phyloP scores from a whole-genome alignment of 2,888 invertebrate species.

The Pammene aurita region DNA sequence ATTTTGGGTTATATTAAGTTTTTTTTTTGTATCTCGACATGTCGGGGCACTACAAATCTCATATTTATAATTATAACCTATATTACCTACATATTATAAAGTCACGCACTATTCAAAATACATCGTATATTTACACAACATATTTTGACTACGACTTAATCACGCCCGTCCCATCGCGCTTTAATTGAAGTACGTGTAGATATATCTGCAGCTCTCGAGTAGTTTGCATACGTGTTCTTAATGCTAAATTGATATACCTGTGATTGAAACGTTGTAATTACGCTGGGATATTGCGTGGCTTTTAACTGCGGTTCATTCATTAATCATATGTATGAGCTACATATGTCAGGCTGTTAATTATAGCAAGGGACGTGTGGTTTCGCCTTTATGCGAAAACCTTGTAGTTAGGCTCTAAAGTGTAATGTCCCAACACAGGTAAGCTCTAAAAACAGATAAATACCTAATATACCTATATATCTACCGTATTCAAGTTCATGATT shows the following conservation, averaged over 20 bases:
- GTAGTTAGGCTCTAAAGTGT: background rate
- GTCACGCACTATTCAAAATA: no score
- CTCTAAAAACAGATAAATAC: background rate
- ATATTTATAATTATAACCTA: no score
- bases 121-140: background rate
- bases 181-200: constrained; percentile 22
- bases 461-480: no score
- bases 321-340: constrained; percentile 17
- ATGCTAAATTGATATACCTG: constrained; percentile 37
- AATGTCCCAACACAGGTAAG: background rate
- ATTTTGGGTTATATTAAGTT: no score
- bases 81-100: no score
- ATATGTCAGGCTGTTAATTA: constrained; percentile 2
- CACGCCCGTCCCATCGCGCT: constrained; percentile 9
- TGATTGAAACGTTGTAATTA: constrained; percentile 39
- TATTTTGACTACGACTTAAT: constrained; percentile 7
- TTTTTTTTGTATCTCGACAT: no score
- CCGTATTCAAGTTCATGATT: no score
- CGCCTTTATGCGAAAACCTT: no score
- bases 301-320: constrained; percentile 17
- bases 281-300: constrained; percentile 3
- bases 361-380: background rate
- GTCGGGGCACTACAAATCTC: no score
- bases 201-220: constrained; percentile 9
- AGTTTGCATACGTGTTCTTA: constrained; percentile 39